These are phyloP conservation scores for Zaprionus africanus DNA, from an alignment of 1,140 invertebrate species.

Conservation along the genomic window DNA sequence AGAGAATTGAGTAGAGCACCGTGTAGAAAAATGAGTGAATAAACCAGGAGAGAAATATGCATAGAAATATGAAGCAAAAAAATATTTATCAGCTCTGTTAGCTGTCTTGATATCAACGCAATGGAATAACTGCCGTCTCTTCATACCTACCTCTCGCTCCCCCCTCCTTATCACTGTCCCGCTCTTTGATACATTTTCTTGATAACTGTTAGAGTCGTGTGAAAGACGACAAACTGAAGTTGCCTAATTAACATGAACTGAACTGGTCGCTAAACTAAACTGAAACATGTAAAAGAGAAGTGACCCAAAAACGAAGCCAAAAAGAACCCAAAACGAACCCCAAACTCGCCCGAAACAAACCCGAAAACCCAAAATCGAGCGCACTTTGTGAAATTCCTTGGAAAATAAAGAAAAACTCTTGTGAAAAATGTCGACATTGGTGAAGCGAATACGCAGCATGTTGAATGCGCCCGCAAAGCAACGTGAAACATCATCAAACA, in stretches of 20 bases:
- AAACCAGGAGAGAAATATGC: not conserved
- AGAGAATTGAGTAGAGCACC: not conserved
- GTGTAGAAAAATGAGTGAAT: not conserved
- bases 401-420: constrained; percentile 27
- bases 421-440: constrained; percentile 60
- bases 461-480: constrained; percentile 38
- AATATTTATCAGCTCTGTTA: constrained; percentile 41
- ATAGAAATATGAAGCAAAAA: constrained; percentile 29
- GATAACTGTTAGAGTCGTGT: constrained; percentile 58
- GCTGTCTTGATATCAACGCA: constrained; percentile 40
- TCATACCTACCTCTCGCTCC: not conserved
- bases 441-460: constrained; percentile 74
- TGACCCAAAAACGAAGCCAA: constrained; percentile 10
- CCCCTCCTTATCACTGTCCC: not conserved
- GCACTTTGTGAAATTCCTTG: constrained; percentile 18
- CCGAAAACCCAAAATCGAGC: not conserved
- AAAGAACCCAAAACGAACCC: constrained; percentile 23
- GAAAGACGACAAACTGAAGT: constrained; percentile 40
- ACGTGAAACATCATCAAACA: constrained; percentile 23
- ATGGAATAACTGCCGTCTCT: constrained; percentile 23
- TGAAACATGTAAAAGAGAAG: constrained; percentile 10
- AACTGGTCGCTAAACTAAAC: constrained; percentile 55
- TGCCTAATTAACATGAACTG: constrained; percentile 69
- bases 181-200: constrained; percentile 53
- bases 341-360: too few species aligned